phyloP scores from a whole-genome alignment of 1,140 invertebrate species.

The Penaeus chinensis region DNA sequence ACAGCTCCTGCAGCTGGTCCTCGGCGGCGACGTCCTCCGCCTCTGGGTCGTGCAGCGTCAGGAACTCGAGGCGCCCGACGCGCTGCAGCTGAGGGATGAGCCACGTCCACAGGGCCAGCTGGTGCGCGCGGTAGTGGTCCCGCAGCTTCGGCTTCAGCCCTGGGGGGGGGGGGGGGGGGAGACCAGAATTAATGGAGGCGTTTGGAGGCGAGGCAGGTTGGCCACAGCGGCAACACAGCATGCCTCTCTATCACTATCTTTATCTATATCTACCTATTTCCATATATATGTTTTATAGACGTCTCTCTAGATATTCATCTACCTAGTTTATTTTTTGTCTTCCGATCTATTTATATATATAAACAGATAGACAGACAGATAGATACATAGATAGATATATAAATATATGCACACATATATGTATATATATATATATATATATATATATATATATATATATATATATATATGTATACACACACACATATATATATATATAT shows the following conservation, averaged over 20 bases:
- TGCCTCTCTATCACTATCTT: neutral
- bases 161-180: constrained; percentile 68
- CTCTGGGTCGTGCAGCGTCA: constrained; percentile 54
- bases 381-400: neutral
- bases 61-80: constrained; percentile 63
- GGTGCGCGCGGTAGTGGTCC: constrained; percentile 93
- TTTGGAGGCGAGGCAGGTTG: no score
- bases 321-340: neutral
- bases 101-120: constrained; percentile 96
- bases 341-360: neutral
- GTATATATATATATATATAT: no score
- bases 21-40: constrained; percentile 33
- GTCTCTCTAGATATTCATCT: neutral
- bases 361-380: neutral
- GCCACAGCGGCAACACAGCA: no score
- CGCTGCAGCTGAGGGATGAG: constrained; percentile 95
- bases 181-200: no score
- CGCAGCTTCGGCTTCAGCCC: constrained; percentile 89
- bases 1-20: constrained; percentile 54
- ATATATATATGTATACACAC: no score
- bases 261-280: neutral
- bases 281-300: neutral
- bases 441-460: no score
- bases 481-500: no score
- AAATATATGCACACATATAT: no score